These are phyloP conservation scores for Smutsia temminckii DNA, from an alignment of 2,797 vertebrate species.

Conservation along the genomic window DNA sequence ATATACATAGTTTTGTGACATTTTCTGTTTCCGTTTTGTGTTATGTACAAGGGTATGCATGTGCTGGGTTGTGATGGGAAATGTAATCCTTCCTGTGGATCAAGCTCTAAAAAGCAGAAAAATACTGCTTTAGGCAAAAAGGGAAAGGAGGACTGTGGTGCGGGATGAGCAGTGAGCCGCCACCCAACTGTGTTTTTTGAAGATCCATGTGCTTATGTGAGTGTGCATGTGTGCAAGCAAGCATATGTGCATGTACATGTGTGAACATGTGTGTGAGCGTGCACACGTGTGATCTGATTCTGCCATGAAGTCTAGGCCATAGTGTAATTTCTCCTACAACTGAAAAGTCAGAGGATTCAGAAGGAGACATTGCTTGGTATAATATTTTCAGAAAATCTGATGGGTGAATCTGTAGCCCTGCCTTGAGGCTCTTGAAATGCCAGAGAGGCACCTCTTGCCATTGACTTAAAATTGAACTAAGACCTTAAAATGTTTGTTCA, in stretches of 20 bases:
- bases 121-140: not conserved
- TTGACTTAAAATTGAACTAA: constrained; percentile 7
- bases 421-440: not conserved
- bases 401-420: rapidly evolving
- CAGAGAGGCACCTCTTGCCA: not conserved
- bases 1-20: not conserved
- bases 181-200: not conserved
- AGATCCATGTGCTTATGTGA: not conserved
- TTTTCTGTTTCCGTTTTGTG: not conserved
- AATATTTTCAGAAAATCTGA: not conserved
- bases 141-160: not conserved
- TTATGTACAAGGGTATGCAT: not conserved
- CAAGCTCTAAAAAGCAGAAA: not conserved
- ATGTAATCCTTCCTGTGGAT: not conserved
- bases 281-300: not conserved
- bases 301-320: not conserved
- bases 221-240: not conserved
- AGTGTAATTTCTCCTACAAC: not conserved
- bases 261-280: not conserved
- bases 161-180: not conserved
- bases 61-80: constrained; percentile 7
- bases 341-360: not conserved
- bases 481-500: not conserved
- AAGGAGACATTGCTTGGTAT: not conserved
- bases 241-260: not conserved